Evolutionary conservation across 2,797 vertebrate species (phyloP).

Genomic region (Cossypha caffra): DNA sequence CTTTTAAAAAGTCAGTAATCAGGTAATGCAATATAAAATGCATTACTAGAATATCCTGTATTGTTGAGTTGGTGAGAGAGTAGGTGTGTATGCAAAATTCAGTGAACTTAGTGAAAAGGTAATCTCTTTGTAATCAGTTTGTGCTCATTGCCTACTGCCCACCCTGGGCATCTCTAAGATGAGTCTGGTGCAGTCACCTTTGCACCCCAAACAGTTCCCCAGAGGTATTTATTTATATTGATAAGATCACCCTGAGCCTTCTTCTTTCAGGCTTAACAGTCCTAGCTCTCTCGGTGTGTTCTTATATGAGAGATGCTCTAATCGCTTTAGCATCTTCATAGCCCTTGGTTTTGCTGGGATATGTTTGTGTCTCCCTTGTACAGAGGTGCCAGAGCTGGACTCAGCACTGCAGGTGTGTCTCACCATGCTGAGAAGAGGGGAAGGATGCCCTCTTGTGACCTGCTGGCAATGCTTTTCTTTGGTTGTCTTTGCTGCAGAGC

Average conservation of each 20-base stretch:
- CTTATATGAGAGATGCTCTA: background rate
- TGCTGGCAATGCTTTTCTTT: background rate
- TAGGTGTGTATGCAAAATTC: background rate
- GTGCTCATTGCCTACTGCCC: background rate
- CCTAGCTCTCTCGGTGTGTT: background rate
- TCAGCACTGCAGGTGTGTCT: background rate
- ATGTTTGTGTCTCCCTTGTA: background rate
- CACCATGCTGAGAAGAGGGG: background rate
- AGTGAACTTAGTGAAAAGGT: background rate
- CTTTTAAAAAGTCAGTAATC: background rate
- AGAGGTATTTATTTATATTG: background rate
- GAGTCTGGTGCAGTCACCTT: background rate
- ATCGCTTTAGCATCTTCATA: background rate
- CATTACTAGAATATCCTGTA: background rate
- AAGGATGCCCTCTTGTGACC: background rate
- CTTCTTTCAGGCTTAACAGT: background rate
- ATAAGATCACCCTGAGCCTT: background rate
- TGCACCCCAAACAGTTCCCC: background rate
- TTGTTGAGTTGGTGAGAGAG: conserved; percentile 6
- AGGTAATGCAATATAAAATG: conserved; percentile 25
- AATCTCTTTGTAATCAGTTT: background rate
- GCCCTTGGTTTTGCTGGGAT: background rate
- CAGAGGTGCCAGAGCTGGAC: background rate
- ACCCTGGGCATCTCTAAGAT: background rate
- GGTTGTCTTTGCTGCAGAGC: background rate